Evolutionary conservation across 1,140 invertebrate genomes (phyloP).

Genomic region (Lutraria rhynchaena): DNA sequence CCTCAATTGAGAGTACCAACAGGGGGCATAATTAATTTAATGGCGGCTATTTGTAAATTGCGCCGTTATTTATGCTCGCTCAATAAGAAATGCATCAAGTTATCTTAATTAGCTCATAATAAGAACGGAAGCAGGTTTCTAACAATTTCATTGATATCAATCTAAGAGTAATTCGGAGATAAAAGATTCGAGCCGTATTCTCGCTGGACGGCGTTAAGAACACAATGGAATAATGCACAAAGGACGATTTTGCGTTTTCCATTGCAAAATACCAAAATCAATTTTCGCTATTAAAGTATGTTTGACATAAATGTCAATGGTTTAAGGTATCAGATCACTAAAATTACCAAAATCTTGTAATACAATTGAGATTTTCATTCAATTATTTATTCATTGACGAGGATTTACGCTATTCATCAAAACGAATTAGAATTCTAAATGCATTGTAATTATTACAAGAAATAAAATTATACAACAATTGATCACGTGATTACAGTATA

Average conservation of each 20-base stretch:
- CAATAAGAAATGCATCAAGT: conserved; percentile 37
- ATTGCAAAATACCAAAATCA: no score
- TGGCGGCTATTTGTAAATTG: conserved; percentile 33
- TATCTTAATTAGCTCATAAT: conserved; percentile 23
- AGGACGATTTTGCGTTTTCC: no score
- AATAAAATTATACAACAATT: no score
- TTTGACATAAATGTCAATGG: no score
- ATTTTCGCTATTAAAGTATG: no score
- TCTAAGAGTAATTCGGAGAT: conserved; percentile 43
- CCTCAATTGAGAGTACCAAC: conserved; percentile 28
- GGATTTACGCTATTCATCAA: background rate
- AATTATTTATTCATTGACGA: no score
- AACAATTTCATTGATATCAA: conserved; percentile 51
- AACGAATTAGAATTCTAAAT: background rate
- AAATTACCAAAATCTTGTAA: no score
- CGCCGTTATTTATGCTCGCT: conserved; percentile 24
- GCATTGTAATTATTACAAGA: background rate
- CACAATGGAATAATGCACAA: no score
- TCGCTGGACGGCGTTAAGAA: no score
- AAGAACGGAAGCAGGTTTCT: conserved; percentile 42
- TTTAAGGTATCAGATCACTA: no score
- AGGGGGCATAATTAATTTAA: conserved; percentile 52
- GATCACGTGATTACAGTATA: no score
- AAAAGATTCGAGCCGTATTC: background rate
- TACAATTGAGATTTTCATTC: no score